Percentiles rank a stretch among this genome's conserved stretches.
phyloP scores from a whole-genome alignment of 2,113 vertebrate species.

The Cynoglossus semilaevis region DNA sequence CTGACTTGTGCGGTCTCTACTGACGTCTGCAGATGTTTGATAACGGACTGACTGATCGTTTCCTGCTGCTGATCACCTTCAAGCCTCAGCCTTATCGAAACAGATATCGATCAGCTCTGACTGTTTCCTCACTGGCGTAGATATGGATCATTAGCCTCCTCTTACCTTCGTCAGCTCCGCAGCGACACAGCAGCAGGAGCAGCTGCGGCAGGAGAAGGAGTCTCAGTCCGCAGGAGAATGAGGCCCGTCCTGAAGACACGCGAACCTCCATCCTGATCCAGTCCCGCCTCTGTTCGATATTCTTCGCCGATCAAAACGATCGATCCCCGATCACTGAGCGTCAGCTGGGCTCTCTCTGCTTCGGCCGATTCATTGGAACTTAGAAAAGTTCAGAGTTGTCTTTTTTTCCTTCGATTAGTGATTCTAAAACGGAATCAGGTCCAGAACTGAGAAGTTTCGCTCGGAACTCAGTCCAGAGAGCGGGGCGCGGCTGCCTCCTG shows the following conservation, averaged over 20 bases:
- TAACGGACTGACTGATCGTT: neutral
- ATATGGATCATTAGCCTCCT: too few species aligned
- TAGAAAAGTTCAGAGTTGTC: neutral
- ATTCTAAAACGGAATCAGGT: neutral
- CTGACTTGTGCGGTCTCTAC: too few species aligned
- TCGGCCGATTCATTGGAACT: constrained; percentile 33
- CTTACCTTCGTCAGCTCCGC: constrained; percentile 53
- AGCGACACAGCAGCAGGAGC: constrained; percentile 42
- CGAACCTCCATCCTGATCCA: constrained; percentile 25
- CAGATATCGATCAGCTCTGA: too few species aligned
- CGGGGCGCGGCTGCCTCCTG: constrained; percentile 34
- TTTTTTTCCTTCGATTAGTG: neutral
- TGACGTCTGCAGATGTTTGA: too few species aligned
- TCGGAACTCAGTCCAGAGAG: neutral
- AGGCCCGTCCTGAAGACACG: neutral
- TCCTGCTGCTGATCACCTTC: neutral
- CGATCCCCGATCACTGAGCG: constrained; percentile 21
- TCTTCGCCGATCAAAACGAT: constrained; percentile 8
- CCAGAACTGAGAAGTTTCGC: neutral
- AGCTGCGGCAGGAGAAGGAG: constrained; percentile 30
- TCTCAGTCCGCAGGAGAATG: constrained; percentile 20
- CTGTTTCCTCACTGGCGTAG: too few species aligned
- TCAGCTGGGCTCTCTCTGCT: constrained; percentile 42
- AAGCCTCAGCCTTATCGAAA: neutral
- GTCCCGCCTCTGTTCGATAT: neutral